Evolutionary conservation across 2,113 vertebrate genomes (phyloP).

Genomic region (Mobula hypostoma): DNA sequence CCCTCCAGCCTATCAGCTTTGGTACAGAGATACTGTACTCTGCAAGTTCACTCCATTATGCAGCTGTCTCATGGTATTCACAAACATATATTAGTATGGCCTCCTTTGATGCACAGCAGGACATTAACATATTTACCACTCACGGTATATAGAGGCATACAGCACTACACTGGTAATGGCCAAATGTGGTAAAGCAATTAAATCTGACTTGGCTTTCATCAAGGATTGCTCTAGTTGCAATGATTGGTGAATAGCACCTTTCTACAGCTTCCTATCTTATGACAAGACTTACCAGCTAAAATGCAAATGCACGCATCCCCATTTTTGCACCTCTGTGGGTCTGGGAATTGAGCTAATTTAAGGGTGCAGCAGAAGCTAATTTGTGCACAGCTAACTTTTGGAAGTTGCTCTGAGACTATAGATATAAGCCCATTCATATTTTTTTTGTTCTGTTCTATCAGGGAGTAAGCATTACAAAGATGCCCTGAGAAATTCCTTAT

Average conservation of each 20-base stretch:
- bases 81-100: neutral
- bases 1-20: neutral
- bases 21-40: neutral
- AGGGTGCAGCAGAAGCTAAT: neutral
- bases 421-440: too few relatives aligned
- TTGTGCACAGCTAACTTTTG: neutral
- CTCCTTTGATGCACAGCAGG: neutral
- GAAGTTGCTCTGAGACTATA: too few relatives aligned
- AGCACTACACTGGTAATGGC: neutral
- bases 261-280: conserved; percentile 41
- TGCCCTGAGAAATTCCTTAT: neutral
- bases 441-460: neutral
- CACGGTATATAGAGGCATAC: neutral
- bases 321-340: conserved; percentile 51
- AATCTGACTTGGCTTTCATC: neutral
- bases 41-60: neutral
- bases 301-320: conserved; percentile 55
- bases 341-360: neutral
- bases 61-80: too few relatives aligned
- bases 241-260: neutral
- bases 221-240: neutral
- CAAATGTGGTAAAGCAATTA: too few relatives aligned
- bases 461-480: neutral
- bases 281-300: too few relatives aligned
- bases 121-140: neutral